Conservation (phyloP, 2,888 invertebrate species). For the Frankliniella fusca region DNA sequence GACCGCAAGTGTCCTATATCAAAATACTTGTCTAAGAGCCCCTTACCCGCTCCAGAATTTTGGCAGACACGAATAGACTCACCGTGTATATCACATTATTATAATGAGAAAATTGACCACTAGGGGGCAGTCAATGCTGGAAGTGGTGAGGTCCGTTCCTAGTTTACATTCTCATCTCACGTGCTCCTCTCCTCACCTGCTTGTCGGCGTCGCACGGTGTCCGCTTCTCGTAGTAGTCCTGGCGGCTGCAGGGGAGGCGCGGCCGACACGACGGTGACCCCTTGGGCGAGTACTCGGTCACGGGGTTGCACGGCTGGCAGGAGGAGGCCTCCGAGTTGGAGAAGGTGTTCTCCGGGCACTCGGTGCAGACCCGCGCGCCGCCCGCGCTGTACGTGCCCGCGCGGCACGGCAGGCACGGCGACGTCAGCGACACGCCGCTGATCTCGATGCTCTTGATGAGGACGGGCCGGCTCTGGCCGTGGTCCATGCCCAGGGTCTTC, state of each 20-base stretch:
- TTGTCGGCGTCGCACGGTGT: slow-evolving; percentile 50
- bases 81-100: too few relatives aligned
- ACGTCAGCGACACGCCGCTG: slow-evolving; percentile 52
- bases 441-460: slow-evolving; percentile 49
- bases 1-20: too few relatives aligned
- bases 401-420: slow-evolving; percentile 50
- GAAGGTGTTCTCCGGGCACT: slow-evolving; percentile 51
- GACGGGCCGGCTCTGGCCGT: slow-evolving; percentile 47
- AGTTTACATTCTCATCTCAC: neutral
- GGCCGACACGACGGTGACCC: slow-evolving; percentile 49
- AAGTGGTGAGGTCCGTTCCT: too few relatives aligned
- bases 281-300: slow-evolving; percentile 47
- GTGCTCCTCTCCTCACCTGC: slow-evolving; percentile 41
- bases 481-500: slow-evolving; percentile 50
- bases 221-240: slow-evolving; percentile 52
- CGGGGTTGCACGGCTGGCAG: slow-evolving; percentile 48
- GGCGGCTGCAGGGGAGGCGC: slow-evolving; percentile 49
- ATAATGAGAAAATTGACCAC: too few relatives aligned
- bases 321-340: slow-evolving; percentile 47
- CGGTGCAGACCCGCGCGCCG: slow-evolving; percentile 46
- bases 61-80: too few relatives aligned
- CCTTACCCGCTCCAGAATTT: too few relatives aligned
- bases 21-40: too few relatives aligned
- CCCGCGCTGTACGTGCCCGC: slow-evolving; percentile 45
- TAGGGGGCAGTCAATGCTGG: too few relatives aligned